These are phyloP conservation scores for Cinclus cinclus DNA, from an alignment of 2,113 vertebrate genomes.

Conservation along the genomic window DNA sequence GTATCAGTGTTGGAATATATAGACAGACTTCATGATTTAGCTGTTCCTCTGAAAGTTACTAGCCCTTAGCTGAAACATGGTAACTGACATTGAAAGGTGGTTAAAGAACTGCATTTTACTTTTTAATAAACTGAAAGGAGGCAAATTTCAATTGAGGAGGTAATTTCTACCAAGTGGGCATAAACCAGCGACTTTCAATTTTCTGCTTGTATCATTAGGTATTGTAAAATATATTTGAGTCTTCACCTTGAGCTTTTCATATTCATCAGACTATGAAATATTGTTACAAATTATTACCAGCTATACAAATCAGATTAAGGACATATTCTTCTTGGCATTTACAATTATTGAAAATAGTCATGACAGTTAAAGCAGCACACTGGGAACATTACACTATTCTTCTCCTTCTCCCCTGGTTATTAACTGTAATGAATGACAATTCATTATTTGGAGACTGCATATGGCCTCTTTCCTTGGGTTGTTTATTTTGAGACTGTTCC, in stretches of 20 bases:
- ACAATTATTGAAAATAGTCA: neutral
- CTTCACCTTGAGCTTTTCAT: neutral
- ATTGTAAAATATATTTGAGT: neutral
- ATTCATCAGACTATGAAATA: neutral
- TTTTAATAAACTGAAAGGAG: neutral
- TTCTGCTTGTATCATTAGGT: neutral
- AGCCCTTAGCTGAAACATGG: neutral
- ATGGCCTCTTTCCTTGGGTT: neutral
- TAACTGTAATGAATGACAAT: neutral
- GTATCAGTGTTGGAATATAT: neutral
- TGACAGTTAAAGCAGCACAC: neutral
- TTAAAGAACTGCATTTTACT: neutral
- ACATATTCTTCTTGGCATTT: neutral
- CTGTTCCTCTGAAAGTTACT: neutral
- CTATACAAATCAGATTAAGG: neutral
- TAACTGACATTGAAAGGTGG: neutral
- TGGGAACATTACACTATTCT: neutral
- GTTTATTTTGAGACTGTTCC: neutral
- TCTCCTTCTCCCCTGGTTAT: accelerated
- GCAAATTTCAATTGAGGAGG: neutral
- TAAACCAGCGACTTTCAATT: neutral
- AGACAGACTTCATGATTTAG: neutral
- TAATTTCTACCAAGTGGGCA: neutral
- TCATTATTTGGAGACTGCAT: neutral
- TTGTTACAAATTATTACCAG: neutral